These are phyloP conservation scores for Bradynema listronoti DNA, from an alignment of 1,140 invertebrate genomes.

Conservation along the genomic window DNA sequence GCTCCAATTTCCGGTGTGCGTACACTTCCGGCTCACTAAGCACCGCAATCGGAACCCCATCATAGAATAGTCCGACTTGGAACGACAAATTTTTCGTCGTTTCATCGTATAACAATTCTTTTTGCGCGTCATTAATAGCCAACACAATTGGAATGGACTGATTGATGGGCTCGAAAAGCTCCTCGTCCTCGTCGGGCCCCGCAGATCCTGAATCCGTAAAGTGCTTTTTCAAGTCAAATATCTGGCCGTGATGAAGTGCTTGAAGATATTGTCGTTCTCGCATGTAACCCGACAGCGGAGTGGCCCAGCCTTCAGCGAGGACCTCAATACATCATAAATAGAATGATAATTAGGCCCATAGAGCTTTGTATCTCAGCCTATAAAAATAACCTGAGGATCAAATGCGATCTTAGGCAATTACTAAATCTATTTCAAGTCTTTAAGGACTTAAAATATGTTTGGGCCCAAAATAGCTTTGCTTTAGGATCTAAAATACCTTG, in stretches of 20 bases:
- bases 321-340: constrained; percentile 60
- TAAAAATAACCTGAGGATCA: not conserved
- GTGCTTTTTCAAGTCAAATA: constrained; percentile 64
- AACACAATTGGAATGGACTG: constrained; percentile 93
- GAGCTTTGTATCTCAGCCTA: not conserved
- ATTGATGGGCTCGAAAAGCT: constrained; percentile 65
- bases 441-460: not conserved
- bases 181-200: constrained; percentile 18
- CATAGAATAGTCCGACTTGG: constrained; percentile 53
- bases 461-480: not conserved
- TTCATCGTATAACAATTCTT: constrained; percentile 41
- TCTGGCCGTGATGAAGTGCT: constrained; percentile 83
- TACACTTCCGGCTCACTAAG: constrained; percentile 86
- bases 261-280: constrained; percentile 86
- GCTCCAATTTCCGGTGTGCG: constrained; percentile 86
- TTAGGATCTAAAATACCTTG: not conserved
- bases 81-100: constrained; percentile 57
- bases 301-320: constrained; percentile 92
- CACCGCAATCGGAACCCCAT: constrained; percentile 71
- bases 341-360: not conserved
- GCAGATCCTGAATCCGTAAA: no score
- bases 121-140: constrained; percentile 69
- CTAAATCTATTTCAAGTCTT: not conserved
- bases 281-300: constrained; percentile 89
- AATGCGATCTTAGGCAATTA: not conserved